Conservation (phyloP, 1,140 invertebrate species). For the Trypoxylus dichotomus region DNA sequence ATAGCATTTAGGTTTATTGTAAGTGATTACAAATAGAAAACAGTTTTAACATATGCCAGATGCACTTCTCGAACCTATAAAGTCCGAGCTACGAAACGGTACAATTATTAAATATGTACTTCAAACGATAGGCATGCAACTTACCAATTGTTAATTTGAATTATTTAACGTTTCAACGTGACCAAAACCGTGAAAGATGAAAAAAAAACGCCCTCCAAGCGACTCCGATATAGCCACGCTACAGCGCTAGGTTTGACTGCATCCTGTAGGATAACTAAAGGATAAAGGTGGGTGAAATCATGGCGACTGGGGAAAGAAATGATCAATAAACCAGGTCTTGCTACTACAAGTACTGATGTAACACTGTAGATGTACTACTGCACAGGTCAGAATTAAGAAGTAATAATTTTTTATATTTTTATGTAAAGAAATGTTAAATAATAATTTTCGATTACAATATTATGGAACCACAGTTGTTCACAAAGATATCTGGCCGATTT, state of each 20-base stretch:
- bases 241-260: neutral
- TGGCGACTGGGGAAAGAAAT: slow-evolving; percentile 30
- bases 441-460: too few species aligned
- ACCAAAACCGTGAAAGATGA: neutral
- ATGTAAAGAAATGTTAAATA: neutral
- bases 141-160: neutral
- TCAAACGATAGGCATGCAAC: neutral
- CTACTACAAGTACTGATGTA: neutral
- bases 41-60: neutral
- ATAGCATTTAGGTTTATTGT: neutral
- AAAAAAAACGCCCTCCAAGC: neutral
- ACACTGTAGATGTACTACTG: neutral
- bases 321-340: slow-evolving; percentile 31
- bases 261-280: slow-evolving; percentile 26
- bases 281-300: slow-evolving; percentile 29
- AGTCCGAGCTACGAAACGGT: neutral
- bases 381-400: neutral
- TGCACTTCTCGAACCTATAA: neutral
- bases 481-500: too few species aligned
- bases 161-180: too few species aligned
- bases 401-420: neutral
- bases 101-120: too few species aligned
- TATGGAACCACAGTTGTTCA: too few species aligned
- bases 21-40: neutral
- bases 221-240: too few species aligned